Evolutionary conservation across 2,113 vertebrate genomes (phyloP).

Genomic region (Cryptoleucopteryx plumbea): DNA sequence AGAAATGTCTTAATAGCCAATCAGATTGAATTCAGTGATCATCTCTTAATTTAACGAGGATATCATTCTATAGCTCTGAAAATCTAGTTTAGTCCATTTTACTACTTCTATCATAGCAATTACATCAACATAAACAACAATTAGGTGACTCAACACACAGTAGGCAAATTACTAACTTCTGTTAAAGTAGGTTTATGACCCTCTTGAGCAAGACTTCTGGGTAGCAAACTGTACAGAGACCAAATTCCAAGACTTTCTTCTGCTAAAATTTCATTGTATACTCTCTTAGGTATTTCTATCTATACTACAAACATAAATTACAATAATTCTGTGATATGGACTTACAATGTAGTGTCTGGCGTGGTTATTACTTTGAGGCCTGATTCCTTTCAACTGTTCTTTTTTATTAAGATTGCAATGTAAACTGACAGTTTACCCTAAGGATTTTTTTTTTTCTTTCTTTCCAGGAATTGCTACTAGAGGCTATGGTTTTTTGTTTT

Average conservation of each 20-base stretch:
- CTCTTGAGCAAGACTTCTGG: conserved; percentile 55
- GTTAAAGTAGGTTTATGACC: conserved; percentile 65
- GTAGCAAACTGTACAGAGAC: conserved; percentile 37
- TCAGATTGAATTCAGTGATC: conserved; percentile 38
- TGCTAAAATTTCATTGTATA: conserved; percentile 16
- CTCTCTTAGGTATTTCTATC: conserved; percentile 37
- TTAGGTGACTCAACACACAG: conserved; percentile 67
- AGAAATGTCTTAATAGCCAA: conserved; percentile 38
- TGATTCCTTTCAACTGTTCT: conserved; percentile 24
- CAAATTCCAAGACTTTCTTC: conserved; percentile 36
- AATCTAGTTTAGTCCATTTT: conserved; percentile 32
- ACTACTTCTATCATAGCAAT: conserved; percentile 51
- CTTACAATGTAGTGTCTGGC: conserved; percentile 41
- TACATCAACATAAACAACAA: conserved; percentile 72
- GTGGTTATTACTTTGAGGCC: conserved; percentile 38
- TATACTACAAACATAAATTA: conserved; percentile 63
- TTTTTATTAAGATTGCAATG: conserved; percentile 45
- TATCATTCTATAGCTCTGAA: conserved; percentile 38
- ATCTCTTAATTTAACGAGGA: conserved; percentile 35
- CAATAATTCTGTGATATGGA: conserved; percentile 55
- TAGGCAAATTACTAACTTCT: conserved; percentile 68
- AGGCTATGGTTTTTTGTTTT: background rate
- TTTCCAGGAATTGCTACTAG: conserved; percentile 16
- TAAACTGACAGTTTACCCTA: conserved; percentile 52
- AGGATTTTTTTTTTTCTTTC: background rate